These are phyloP conservation scores for Hydriomena furcata DNA, from an alignment of 2,888 invertebrate genomes.

Conservation along the genomic window DNA sequence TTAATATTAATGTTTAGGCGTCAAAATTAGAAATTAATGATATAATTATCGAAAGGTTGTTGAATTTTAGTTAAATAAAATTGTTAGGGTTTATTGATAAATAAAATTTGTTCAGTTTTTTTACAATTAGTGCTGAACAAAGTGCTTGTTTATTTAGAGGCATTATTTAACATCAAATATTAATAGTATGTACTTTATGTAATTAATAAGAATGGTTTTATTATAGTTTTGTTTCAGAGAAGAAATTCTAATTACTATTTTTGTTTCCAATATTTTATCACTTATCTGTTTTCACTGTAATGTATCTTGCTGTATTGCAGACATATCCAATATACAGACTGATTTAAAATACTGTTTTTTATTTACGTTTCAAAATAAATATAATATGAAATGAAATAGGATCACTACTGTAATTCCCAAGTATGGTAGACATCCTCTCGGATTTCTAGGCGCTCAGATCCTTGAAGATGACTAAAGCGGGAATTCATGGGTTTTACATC, in stretches of 20 bases:
- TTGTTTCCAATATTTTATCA: slow-evolving; percentile 83
- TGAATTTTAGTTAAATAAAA: slow-evolving; percentile 80
- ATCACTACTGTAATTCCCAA: no score
- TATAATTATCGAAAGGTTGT: slow-evolving; percentile 73
- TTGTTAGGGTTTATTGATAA: slow-evolving; percentile 78
- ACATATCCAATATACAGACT: slow-evolving; percentile 85
- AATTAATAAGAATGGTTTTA: slow-evolving; percentile 79
- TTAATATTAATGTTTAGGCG: slow-evolving; percentile 79
- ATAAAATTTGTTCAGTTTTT: slow-evolving; percentile 68
- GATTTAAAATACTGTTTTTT: slow-evolving; percentile 69
- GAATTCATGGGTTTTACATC: no score
- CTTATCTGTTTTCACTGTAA: slow-evolving; percentile 82
- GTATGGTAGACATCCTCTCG: no score
- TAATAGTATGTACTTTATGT: slow-evolving; percentile 77
- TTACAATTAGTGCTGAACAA: slow-evolving; percentile 71
- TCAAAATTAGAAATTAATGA: slow-evolving; percentile 80
- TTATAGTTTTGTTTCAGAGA: slow-evolving; percentile 81
- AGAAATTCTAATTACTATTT: slow-evolving; percentile 83
- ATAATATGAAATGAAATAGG: no score
- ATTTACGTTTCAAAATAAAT: slow-evolving; percentile 39
- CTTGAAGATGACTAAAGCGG: no score
- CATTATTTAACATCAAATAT: slow-evolving; percentile 81
- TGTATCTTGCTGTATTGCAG: slow-evolving; percentile 84
- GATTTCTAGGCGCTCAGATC: no score
- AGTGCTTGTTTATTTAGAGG: slow-evolving; percentile 79